Evolutionary conservation across 1,140 invertebrate genomes (phyloP), one percentile per base, ranked within the genome.

Genomic region (Cotesia glomerata): DNA sequence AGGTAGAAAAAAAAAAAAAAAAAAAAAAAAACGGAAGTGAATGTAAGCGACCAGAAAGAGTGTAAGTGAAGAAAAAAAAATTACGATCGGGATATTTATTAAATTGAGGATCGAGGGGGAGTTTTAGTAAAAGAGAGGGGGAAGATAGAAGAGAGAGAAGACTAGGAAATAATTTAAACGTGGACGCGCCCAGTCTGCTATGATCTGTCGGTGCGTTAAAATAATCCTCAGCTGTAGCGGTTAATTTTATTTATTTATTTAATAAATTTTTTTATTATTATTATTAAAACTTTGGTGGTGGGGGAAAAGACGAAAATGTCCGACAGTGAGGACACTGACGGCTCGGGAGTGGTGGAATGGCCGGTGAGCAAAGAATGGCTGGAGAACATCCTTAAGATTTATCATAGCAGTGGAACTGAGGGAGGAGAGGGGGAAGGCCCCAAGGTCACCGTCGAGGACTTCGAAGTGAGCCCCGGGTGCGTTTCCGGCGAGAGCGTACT

Each of bases 281-380:
- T 26, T 26, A 26, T 26, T 26, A 3, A 26, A 26, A 26, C 26
- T 26, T 26, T 26, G 26, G 26, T 26, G 26, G 26, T 26, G 26
- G 1, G 26, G 26, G 26, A 26, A 26, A 26, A 3, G 26, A 26
- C 26, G 8, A 75, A 62, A 69, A 90, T 90, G 88, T 89, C 88
- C 45, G 90, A 90, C 74, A 89, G 88, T 79, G 89, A 90, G 73
- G 89, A 89, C 78, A 74, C 84, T 70, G 77, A 82, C 67, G 74
- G 75, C 62, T 77, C 78, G 14, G 76, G 74, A 79, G 84, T 56
- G 5, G 45, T 86, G 26, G 82, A 86, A 26, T 89, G 88, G 84
- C 89, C 89, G n/a, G 86, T 91, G 51, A 89, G 87, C 7, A 87
- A 88, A 71, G 89, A 90, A 75, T 91, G 90, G 90, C 85, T 91